Evolutionary conservation across 1,140 invertebrate genomes (phyloP), one percentile per base, ranked within the genome.

Genomic region (Euura lappo): DNA sequence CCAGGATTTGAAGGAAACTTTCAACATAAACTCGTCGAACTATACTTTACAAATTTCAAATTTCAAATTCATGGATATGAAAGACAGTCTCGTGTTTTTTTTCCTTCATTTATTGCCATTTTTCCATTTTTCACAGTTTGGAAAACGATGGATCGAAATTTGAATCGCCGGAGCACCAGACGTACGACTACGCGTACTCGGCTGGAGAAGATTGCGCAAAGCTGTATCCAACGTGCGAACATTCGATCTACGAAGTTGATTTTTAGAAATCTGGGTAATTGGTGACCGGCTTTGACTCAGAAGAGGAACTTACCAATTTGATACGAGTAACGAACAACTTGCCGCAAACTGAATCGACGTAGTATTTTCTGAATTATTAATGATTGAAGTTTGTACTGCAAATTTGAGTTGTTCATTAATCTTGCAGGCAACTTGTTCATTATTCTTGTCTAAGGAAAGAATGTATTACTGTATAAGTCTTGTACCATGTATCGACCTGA

Each of bases 161-260:
- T 64, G 92, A 94, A 79, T 90, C 91, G 44, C 71, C 88, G 11
- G 90, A 91, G 64, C 90, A 94, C 75, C 82, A 84, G 13, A 86
- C 91, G 72, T 94, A 94, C 76, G 92, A 94, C 76, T 83, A 89
- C 70, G 93, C 93, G n/a, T 88, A 92, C 72, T 82, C 86, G 71
- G 85, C 86, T 65, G 73, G 71, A 72, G 84, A 73, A 78, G 81
- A 89, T 80, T 90, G 90, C 76, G 78, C 80, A 6, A 72, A 80
- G 74, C 79, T 83, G 44, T 90, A 89, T 83, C 84, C 88, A 47
- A 83, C 83, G 74, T 90, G 89, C 79, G 71, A 82, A 65, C 75
- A 86, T 74, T 89, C 88, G 8, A 86, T 89, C 76, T 85, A 84
- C 75, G 75, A 81, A 47, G 60, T 87, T 72, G 80, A 85, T 8